Evolutionary conservation across 2,888 invertebrate genomes (phyloP).

Genomic region (Saturnia japonica): DNA sequence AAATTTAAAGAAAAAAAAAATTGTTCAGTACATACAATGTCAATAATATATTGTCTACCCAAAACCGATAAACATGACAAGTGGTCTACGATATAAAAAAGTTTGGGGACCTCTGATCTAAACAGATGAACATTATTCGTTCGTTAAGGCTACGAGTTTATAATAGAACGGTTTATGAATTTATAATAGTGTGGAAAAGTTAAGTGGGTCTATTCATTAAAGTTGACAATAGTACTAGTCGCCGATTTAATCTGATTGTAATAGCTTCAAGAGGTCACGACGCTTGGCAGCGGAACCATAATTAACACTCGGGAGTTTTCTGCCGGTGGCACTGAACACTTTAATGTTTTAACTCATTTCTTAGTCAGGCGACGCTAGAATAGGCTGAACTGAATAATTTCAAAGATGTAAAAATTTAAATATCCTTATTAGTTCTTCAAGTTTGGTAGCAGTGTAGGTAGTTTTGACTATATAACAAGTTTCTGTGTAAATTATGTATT

Average conservation of each 20-base stretch:
- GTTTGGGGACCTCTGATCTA: neutral
- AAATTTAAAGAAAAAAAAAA: too few species aligned
- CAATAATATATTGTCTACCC: too few species aligned
- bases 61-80: too few species aligned
- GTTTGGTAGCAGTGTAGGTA: neutral
- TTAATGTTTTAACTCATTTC: conserved; percentile 49
- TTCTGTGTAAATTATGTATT: too few species aligned
- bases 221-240: conserved; percentile 22
- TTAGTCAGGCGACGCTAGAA: conserved; percentile 19
- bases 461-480: neutral
- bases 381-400: conserved; percentile 27
- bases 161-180: neutral
- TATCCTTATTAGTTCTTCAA: neutral
- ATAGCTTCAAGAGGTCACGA: conserved; percentile 35
- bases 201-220: conserved; percentile 21
- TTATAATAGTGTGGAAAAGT: neutral
- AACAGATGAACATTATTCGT: neutral
- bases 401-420: neutral
- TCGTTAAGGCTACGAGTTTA: neutral
- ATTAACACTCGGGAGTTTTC: conserved; percentile 41
- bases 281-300: conserved; percentile 37
- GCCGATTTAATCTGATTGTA: conserved; percentile 26
- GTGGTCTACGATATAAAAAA: too few species aligned
- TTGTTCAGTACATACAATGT: too few species aligned
- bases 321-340: conserved; percentile 34